Evolutionary conservation across 1,140 invertebrate genomes (phyloP).

Genomic region (Caenorhabditis remanei): DNA sequence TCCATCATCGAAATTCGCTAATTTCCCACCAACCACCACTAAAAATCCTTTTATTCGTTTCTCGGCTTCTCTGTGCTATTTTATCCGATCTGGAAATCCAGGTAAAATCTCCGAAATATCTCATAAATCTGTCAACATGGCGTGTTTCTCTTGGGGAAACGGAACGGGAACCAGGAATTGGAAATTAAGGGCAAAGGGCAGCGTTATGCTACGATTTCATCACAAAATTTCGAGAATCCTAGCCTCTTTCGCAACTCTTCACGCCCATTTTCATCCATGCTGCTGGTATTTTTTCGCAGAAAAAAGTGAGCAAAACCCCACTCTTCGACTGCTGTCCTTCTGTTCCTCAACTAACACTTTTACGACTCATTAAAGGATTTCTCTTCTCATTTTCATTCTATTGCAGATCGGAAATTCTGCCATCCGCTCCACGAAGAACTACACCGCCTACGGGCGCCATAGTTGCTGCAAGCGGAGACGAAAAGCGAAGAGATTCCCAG

Average conservation of each 20-base stretch:
- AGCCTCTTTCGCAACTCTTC: not conserved
- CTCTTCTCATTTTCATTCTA: not conserved
- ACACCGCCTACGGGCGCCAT: slow-evolving; percentile 29
- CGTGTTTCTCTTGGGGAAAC: not conserved
- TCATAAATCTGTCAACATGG: slow-evolving; percentile 38
- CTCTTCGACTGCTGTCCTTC: not conserved
- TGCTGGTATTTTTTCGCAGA: not conserved
- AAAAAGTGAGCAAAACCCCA: slow-evolving; percentile 8
- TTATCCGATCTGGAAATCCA: slow-evolving; percentile 40
- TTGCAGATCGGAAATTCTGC: slow-evolving; percentile 46
- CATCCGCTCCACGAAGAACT: slow-evolving; percentile 37
- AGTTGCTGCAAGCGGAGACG: slow-evolving; percentile 9
- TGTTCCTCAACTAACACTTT: slow-evolving; percentile 9
- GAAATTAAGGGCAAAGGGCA: not conserved
- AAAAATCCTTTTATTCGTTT: slow-evolving; percentile 36
- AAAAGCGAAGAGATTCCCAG: slow-evolving; percentile 30
- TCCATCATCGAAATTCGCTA: slow-evolving; percentile 52
- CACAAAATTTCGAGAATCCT: not conserved
- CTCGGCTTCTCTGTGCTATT: not conserved
- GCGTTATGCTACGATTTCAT: not conserved
- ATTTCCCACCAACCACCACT: slow-evolving; percentile 34
- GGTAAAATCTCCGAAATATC: slow-evolving; percentile 45
- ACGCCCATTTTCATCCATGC: not conserved
- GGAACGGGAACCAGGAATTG: slow-evolving; percentile 5
- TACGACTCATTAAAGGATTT: slow-evolving; percentile 29